phyloP scores from a whole-genome alignment of 2,113 vertebrate species.

The Calidris pygmaea region DNA sequence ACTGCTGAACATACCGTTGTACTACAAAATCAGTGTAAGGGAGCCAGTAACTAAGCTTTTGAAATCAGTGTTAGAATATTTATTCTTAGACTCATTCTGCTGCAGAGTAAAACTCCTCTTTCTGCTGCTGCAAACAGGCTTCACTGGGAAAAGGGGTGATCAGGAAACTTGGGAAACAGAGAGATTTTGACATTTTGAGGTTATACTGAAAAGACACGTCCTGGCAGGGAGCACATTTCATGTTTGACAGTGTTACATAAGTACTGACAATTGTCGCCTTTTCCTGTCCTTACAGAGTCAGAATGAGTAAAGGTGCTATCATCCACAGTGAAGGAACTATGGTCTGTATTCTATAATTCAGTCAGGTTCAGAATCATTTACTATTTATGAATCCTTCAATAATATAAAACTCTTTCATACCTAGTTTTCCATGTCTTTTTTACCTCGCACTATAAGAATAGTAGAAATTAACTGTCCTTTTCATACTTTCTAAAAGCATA shows the following conservation, averaged over 20 bases:
- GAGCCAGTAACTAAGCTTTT: background rate
- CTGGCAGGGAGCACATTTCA: slow-evolving; percentile 38
- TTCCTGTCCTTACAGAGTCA: background rate
- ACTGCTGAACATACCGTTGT: background rate
- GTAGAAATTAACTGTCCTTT: background rate
- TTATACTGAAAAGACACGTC: slow-evolving; percentile 54
- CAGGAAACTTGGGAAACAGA: background rate
- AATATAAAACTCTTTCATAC: background rate
- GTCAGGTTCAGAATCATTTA: background rate
- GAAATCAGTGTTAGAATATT: background rate
- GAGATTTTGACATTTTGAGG: slow-evolving; percentile 66
- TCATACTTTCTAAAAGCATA: background rate
- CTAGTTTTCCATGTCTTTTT: background rate
- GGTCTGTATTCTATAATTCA: slow-evolving; percentile 34
- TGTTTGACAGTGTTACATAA: slow-evolving; percentile 38
- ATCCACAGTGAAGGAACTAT: slow-evolving; percentile 25
- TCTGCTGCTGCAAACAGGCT: background rate
- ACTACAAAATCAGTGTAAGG: background rate
- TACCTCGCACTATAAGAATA: background rate
- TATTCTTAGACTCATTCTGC: background rate
- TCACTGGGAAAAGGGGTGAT: background rate
- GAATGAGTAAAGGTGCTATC: background rate
- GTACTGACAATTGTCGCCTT: slow-evolving; percentile 23
- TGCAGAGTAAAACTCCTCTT: background rate
- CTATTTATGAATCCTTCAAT: slow-evolving; percentile 29